A percentile compares a stretch with the other conserved stretches of the same genome.
Conservation (phyloP, 2,113 vertebrate species). For the Neolamprologus modestus region DNA sequence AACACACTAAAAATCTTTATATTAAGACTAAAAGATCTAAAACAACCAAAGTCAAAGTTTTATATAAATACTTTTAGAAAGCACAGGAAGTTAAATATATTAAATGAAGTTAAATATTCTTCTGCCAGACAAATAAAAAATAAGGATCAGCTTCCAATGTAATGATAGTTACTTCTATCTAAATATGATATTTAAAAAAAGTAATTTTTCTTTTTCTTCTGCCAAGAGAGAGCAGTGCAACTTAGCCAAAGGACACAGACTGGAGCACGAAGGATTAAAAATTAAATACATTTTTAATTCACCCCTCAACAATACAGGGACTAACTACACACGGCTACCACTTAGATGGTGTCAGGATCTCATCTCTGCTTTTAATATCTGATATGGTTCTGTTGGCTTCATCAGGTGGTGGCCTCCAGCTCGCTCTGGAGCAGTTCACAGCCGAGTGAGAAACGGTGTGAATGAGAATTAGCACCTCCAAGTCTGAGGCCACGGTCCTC, state of each 20-base stretch:
- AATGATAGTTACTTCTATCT: not conserved
- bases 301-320: not conserved
- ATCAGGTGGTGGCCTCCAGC: not conserved
- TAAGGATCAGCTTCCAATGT: not conserved
- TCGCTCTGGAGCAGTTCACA: not conserved
- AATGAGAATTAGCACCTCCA: not conserved
- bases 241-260: not conserved
- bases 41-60: not conserved
- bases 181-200: not conserved
- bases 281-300: not conserved
- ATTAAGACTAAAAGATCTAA: not conserved
- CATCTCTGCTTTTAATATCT: not conserved
- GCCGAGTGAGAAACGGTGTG: not conserved
- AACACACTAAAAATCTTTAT: not conserved
- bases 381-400: not conserved
- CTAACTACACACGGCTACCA: not conserved
- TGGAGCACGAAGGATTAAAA: not conserved
- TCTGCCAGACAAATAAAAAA: not conserved
- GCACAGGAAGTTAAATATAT: not conserved
- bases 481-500: not conserved
- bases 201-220: not conserved
- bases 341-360: not conserved
- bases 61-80: not conserved
- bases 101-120: not conserved
- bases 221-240: not conserved